Evolutionary conservation across 2,113 vertebrate species (phyloP), one percentile per base, ranked within the genome.

Genomic region (Bostrychus sinensis): DNA sequence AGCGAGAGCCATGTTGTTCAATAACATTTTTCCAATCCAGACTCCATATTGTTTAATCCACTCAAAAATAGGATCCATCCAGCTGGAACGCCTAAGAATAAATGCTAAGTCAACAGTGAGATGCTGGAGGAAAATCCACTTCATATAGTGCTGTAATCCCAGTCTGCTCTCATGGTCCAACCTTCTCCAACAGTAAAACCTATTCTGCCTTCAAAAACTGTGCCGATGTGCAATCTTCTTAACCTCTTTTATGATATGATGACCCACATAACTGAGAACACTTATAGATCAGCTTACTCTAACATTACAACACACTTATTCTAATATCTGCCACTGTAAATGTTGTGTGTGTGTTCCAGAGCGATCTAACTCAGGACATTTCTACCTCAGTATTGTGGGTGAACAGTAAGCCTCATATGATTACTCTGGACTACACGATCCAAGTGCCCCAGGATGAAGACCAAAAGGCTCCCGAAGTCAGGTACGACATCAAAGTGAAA

Each of bases 341-440:
- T 37, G 7, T 48, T 54, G 28, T 77, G 16, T 64, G 16, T 68
- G 19, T 56, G 63, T 77, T 77, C 36, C 84, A 98, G 97, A 97
- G 96, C 28, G 97, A 98, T 72, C 76, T 98, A 39, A 96, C 95
- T 65, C 95, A 95, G 87, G 95, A 98, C 81, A 96, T 99, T 78
- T 92, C 92, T 16, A 98, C 97, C 0, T 99, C 97, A 0, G 95
- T 99, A 79, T 90, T 99, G 77, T 94, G 93, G 76, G 95, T 99
- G 3, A 93, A 99, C 90, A 98, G 88, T 78, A 98, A 95, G 48
- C 93, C 95, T 0, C 95, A 96, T 63, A 98, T 98, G 97, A 95
- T 99, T 72, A 99, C 97, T 3, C 86, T 99, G 88, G 97, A 99
- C 87, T 99, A 99, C 85, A 96, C 96, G 0, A 91, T 99, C 72